Conservation (phyloP, 1,140 invertebrate genomes). For the Drosophila funebris region DNA sequence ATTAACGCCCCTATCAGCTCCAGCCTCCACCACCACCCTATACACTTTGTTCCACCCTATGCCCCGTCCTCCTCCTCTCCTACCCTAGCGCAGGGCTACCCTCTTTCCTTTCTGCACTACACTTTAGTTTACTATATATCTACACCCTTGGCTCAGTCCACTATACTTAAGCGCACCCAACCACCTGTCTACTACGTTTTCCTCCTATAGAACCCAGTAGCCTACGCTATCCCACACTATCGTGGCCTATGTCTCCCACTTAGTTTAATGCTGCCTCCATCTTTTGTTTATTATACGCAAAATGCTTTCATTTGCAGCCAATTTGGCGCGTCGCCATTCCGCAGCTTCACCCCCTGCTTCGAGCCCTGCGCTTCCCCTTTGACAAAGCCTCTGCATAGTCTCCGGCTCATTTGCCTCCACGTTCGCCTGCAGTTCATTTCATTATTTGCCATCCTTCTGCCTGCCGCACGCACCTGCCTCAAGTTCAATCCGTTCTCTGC, state of each 20-base stretch:
- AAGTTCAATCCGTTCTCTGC: constrained; percentile 63
- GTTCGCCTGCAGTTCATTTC: constrained; percentile 69
- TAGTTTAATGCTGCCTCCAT: background rate
- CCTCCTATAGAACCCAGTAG: too few species aligned
- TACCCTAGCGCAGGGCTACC: too few species aligned
- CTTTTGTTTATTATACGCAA: constrained; percentile 55
- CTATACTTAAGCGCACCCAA: too few species aligned
- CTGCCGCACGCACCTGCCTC: constrained; percentile 33
- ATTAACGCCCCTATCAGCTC: constrained; percentile 22
- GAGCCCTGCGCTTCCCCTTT: background rate
- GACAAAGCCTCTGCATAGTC: background rate
- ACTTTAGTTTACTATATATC: too few species aligned
- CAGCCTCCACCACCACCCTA: background rate
- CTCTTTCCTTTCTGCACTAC: too few species aligned
- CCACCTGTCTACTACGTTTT: too few species aligned
- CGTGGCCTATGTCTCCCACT: background rate
- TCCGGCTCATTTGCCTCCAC: constrained; percentile 2
- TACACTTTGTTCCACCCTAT: too few species aligned
- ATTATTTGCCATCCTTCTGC: constrained; percentile 50
- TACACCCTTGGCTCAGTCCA: too few species aligned
- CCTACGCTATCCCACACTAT: background rate
- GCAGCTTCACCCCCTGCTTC: background rate
- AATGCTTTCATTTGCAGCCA: constrained; percentile 69
- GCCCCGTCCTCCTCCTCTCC: too few species aligned
- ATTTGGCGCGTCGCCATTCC: constrained; percentile 29